A percentile compares a stretch with the other conserved stretches of the same genome.
These are phyloP conservation scores for Polypterus senegalus DNA, from an alignment of 2,113 vertebrate species.

Conservation along the genomic window DNA sequence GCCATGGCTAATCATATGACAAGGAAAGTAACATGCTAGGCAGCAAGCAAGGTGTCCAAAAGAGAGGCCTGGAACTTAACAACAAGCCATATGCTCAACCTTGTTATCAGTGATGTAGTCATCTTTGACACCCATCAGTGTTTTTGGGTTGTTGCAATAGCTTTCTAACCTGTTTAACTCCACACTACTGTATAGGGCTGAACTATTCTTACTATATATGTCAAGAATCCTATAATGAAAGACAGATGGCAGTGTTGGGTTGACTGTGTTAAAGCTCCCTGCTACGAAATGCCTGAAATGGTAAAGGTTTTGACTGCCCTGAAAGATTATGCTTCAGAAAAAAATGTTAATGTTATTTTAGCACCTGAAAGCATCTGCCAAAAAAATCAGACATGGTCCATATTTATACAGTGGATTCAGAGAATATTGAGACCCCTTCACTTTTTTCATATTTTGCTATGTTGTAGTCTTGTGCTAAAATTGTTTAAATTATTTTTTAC, in stretches of 20 bases:
- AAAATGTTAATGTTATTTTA: too few relatives aligned
- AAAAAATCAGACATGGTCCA: too few relatives aligned
- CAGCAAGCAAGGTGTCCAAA: slow-evolving; percentile 5
- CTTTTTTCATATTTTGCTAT: too few relatives aligned
- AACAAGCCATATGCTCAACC: neutral
- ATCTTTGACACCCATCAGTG: neutral
- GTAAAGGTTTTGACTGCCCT: neutral
- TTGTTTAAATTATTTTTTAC: too few relatives aligned
- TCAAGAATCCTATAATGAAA: neutral
- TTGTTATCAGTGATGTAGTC: slow-evolving; percentile 2
- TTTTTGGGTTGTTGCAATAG: neutral
- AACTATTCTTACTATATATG: neutral
- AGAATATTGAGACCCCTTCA: too few relatives aligned
- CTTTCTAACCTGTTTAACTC: slow-evolving; percentile 6
- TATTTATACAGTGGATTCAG: too few relatives aligned
- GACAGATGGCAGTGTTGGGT: neutral
- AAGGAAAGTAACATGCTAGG: slow-evolving; percentile 11
- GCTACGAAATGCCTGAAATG: slow-evolving; percentile 4
- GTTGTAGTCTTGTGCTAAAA: too few relatives aligned
- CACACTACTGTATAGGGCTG: neutral
- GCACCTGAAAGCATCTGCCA: too few relatives aligned
- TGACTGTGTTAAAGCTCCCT: slow-evolving; percentile 2
- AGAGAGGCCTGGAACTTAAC: slow-evolving; percentile 8
- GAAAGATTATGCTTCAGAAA: too few relatives aligned
- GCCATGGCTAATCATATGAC: slow-evolving; percentile 9